phyloP scores from a whole-genome alignment of 2,797 vertebrate genomes.

The Zenarchopterus dispar region DNA sequence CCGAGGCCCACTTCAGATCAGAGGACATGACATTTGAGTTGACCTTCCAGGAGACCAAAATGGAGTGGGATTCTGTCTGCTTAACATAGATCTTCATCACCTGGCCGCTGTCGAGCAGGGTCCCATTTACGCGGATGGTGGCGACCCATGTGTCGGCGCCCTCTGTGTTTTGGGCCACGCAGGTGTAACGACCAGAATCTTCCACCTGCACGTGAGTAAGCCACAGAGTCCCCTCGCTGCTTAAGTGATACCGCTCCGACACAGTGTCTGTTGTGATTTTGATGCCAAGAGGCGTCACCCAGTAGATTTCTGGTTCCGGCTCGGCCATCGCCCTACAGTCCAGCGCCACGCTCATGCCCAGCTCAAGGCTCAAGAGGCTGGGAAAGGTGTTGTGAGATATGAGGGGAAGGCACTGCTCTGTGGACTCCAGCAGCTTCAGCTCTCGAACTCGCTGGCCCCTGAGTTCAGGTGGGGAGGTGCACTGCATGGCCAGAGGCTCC shows the following conservation, averaged over 20 bases:
- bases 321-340: constrained; percentile 96
- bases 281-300: constrained; percentile 94
- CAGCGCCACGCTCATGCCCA: constrained; percentile 87
- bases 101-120: constrained; percentile 89
- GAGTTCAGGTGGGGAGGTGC: constrained; percentile 90
- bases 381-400: constrained; percentile 93
- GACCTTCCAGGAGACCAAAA: constrained; percentile 96
- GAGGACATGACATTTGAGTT: constrained; percentile 95
- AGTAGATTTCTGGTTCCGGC: constrained; percentile 97
- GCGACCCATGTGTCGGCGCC: constrained; percentile 93
- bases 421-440: constrained; percentile 82
- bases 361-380: constrained; percentile 87
- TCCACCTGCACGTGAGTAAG: constrained; percentile 90
- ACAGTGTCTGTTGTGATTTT: constrained; percentile 90
- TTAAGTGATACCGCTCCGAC: constrained; percentile 91
- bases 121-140: constrained; percentile 92
- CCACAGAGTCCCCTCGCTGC: constrained; percentile 89
- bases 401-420: constrained; percentile 94
- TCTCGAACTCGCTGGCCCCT: constrained; percentile 90
- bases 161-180: constrained; percentile 94
- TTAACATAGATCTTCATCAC: constrained; percentile 97
- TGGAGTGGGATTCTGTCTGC: constrained; percentile 93
- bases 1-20: constrained; percentile 96
- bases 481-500: constrained; percentile 97
- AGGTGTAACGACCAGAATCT: constrained; percentile 95